Evolutionary conservation across 2,888 invertebrate species (phyloP), one percentile per base, ranked within the genome.

Genomic region (Drosophila gaucha): DNA sequence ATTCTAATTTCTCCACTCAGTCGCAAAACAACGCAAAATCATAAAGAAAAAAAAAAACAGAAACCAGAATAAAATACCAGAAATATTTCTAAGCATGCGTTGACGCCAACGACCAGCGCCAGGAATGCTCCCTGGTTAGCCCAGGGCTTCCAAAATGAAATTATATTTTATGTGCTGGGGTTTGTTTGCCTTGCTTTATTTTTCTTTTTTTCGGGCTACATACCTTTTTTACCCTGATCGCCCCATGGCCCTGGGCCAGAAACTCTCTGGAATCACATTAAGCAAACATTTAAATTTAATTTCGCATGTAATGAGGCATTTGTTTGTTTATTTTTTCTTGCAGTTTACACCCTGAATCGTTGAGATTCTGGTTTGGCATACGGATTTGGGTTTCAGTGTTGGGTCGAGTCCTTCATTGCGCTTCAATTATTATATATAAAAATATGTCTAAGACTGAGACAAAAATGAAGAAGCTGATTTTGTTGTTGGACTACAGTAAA

Each of bases 251-350:
- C 56, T 49, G 58, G 65, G 68, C 58, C 71, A 82, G n/a, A n/a
- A 72, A 46, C 46, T 46, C 78, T 70, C 64, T 74, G 69, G 69
- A 86, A 85, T 83, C 79, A 82, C 87, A 86, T 86, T 86, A 90
- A 89, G 83, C 77, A 90, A 90, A 90, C 90, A 90, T 89, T 89
- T 85, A 86, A 88, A 90, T 89, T 90, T 89, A 90, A 90, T 90
- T 90, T 90, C 86, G 89, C 88, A 87, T 90, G 85, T 89, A 90
- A 90, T 90, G 89, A 89, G 83, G 77, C 82, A 80, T 85, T 84
- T 86, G 89, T 88, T 90, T 83, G 75, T 80, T 87, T 82, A 65
- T 79, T 87, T 85, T 85, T 83, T 78, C 44, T 31, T 73, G 62
- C 66, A 70, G 69, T 63, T 82, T 77, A 66, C 77, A 68, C 79